These are phyloP conservation scores for Drosophila pruinosa DNA, from an alignment of 1,140 invertebrate species.

Conservation along the genomic window DNA sequence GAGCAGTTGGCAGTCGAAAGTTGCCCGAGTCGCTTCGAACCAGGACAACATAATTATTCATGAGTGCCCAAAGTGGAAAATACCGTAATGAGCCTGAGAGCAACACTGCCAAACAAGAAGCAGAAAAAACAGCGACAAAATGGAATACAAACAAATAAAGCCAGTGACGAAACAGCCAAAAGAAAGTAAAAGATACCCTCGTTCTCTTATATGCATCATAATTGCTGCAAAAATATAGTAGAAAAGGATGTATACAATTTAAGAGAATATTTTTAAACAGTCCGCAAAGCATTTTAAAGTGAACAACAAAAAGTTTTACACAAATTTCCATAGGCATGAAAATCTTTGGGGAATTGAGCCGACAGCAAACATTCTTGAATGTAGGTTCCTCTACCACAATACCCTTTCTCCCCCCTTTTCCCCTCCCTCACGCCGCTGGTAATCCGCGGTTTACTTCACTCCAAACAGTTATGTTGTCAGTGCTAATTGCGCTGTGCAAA, in stretches of 20 bases:
- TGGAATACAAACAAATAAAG: conserved; percentile 56
- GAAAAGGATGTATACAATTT: conserved; percentile 12
- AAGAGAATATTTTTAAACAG: conserved; percentile 23
- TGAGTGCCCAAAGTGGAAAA: conserved; percentile 68
- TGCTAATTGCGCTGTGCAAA: conserved; percentile 49
- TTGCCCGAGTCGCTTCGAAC: conserved; percentile 17
- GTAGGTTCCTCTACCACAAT: neutral
- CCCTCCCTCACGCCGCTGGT: too few relatives aligned
- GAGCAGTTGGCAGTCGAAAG: conserved; percentile 1
- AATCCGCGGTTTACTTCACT: neutral
- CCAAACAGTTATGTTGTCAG: conserved; percentile 17
- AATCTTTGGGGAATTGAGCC: conserved; percentile 18
- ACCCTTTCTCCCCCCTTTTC: neutral
- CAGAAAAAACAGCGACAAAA: conserved; percentile 47
- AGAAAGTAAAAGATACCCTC: conserved; percentile 4
- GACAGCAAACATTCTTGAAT: conserved; percentile 14
- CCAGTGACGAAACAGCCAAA: conserved; percentile 4
- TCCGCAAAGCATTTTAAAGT: conserved; percentile 11
- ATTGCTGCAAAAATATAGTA: conserved; percentile 14
- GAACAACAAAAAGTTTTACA: conserved; percentile 1
- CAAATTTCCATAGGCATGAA: neutral
- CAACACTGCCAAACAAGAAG: conserved; percentile 14
- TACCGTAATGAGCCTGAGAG: conserved; percentile 62
- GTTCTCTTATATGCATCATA: conserved; percentile 37
- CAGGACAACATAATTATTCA: conserved; percentile 68